phyloP scores from a whole-genome alignment of 2,797 vertebrate species.

The Numenius phaeopus region DNA sequence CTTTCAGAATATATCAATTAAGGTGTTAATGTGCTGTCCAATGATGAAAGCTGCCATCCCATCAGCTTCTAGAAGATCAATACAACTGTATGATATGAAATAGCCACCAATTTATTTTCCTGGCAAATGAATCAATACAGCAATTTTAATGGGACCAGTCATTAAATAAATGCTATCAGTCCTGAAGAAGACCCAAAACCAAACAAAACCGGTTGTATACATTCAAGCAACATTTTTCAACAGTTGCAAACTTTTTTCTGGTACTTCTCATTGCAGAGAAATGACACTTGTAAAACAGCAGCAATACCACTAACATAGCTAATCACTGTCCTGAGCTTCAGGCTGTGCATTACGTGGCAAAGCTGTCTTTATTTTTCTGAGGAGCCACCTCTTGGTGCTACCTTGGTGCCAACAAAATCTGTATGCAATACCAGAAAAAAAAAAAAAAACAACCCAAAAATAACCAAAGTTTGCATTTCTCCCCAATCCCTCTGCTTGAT shows the following conservation, averaged over 20 bases:
- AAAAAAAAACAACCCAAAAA: background rate
- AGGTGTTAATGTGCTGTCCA: slow-evolving; percentile 34
- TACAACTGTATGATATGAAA: background rate
- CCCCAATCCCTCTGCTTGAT: background rate
- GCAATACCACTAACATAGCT: background rate
- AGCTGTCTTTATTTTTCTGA: background rate
- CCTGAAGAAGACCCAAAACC: background rate
- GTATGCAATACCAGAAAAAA: background rate
- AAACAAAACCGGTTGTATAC: background rate
- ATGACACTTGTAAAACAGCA: background rate
- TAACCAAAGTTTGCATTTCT: background rate
- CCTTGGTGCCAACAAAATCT: background rate
- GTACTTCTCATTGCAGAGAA: background rate
- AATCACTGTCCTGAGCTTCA: background rate
- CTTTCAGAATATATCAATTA: slow-evolving; percentile 63
- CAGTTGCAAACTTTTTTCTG: background rate
- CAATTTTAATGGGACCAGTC: slow-evolving; percentile 41
- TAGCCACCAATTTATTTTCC: slow-evolving; percentile 56
- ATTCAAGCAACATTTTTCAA: slow-evolving; percentile 20
- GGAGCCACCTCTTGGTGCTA: background rate
- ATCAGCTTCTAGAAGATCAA: slow-evolving; percentile 34
- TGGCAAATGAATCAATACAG: slow-evolving; percentile 58
- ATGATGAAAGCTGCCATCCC: slow-evolving; percentile 16
- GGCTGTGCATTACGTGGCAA: background rate
- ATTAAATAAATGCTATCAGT: slow-evolving; percentile 36